phyloP scores from a whole-genome alignment of 2,113 vertebrate genomes.

The Otocyon megalotis region DNA sequence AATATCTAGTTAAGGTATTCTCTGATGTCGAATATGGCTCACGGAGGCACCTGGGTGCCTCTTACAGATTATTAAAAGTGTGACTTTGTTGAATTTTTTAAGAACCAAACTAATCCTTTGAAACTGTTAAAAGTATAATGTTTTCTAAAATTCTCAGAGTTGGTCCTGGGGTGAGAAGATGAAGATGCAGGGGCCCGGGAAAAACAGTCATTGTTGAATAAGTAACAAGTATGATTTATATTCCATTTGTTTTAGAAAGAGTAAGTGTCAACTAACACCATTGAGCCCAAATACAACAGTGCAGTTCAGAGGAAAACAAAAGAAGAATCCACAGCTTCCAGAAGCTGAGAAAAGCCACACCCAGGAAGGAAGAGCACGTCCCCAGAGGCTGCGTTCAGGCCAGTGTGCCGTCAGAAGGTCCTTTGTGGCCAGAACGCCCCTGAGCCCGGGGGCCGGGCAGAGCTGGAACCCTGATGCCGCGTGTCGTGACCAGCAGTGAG shows the following conservation, averaged over 20 bases:
- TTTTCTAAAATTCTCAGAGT: background rate
- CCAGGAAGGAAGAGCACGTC: too few relatives aligned
- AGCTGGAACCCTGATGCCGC: too few relatives aligned
- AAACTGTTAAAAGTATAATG: background rate
- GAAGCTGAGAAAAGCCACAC: background rate
- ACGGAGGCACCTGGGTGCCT: too few relatives aligned
- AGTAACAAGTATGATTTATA: background rate
- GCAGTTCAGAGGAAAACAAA: background rate
- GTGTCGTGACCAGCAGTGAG: background rate
- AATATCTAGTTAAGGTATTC: background rate
- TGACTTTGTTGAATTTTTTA: background rate
- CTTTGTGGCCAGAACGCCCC: accelerated
- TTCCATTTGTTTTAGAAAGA: background rate
- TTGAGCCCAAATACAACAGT: background rate
- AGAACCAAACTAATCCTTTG: background rate
- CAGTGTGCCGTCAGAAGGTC: accelerated
- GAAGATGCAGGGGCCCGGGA: background rate
- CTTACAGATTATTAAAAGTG: too few relatives aligned
- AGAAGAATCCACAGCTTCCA: background rate
- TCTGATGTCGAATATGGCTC: background rate
- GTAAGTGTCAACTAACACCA: background rate
- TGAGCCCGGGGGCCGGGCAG: too few relatives aligned
- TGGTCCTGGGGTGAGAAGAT: background rate
- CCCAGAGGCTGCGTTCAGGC: too few relatives aligned
- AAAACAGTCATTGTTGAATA: background rate